Conservation (phyloP, 2,113 vertebrate species). For the Nematolebias whitei region DNA sequence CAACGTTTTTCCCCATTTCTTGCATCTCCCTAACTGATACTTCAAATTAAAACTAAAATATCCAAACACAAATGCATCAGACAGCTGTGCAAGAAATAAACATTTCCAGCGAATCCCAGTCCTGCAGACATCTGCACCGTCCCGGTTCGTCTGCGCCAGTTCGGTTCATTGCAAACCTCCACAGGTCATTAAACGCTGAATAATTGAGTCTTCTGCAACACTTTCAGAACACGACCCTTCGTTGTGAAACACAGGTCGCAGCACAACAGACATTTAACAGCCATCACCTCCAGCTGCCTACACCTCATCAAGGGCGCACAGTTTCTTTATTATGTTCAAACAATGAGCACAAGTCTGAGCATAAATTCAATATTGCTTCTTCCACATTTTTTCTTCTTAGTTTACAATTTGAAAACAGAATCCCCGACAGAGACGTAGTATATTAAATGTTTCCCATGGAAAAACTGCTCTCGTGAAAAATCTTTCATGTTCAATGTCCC, state of each 20-base stretch:
- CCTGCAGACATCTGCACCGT: conserved; percentile 16
- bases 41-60: neutral
- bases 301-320: conserved; percentile 27
- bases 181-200: conserved; percentile 63
- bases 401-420: neutral
- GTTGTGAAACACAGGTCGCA: conserved; percentile 48
- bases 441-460: too few species aligned
- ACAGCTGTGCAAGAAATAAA: neutral
- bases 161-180: conserved; percentile 41
- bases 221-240: conserved; percentile 59
- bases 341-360: conserved; percentile 2
- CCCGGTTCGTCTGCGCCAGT: conserved; percentile 35
- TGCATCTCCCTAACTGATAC: neutral
- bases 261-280: conserved; percentile 57
- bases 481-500: too few species aligned
- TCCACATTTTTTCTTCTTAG: neutral
- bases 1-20: neutral
- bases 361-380: neutral
- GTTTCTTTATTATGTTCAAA: conserved; percentile 44
- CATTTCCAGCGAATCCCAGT: conserved; percentile 10
- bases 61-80: neutral
- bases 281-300: conserved; percentile 46
- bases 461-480: too few species aligned
- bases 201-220: conserved; percentile 51
- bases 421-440: neutral